These are phyloP conservation scores for Neoascia interrupta DNA, from an alignment of 2,888 invertebrate species.

Conservation along the genomic window DNA sequence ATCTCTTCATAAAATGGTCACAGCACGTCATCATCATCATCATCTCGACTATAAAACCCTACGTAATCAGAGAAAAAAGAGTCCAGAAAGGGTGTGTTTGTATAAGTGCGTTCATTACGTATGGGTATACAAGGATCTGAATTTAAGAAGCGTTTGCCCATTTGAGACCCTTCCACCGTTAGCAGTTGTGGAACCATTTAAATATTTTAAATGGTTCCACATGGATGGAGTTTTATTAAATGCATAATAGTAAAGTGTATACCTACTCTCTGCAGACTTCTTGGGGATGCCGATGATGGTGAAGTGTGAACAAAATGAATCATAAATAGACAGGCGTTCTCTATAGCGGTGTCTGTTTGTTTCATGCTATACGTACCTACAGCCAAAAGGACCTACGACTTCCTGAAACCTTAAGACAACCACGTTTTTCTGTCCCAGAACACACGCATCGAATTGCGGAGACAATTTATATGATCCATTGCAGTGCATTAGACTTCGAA, in stretches of 20 bases:
- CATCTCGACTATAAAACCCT: slow-evolving; percentile 49
- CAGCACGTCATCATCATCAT: slow-evolving; percentile 71
- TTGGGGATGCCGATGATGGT: not conserved
- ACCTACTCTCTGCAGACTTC: not conserved
- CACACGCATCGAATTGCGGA: not conserved
- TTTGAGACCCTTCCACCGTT: slow-evolving; percentile 30
- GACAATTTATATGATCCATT: slow-evolving; percentile 41
- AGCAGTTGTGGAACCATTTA: slow-evolving; percentile 48
- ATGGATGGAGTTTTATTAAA: slow-evolving; percentile 63
- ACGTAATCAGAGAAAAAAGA: slow-evolving; percentile 39
- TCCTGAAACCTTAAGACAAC: not conserved
- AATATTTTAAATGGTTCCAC: slow-evolving; percentile 67
- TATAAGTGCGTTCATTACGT: slow-evolving; percentile 4
- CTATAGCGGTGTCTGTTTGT: not conserved
- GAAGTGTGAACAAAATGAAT: slow-evolving; percentile 58
- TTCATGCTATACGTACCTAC: not conserved
- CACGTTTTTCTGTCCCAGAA: too few species aligned
- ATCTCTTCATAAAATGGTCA: slow-evolving; percentile 72
- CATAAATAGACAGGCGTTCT: slow-evolving; percentile 25
- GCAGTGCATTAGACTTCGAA: slow-evolving; percentile 41
- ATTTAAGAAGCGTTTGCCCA: slow-evolving; percentile 22
- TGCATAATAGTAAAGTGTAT: slow-evolving; percentile 9
- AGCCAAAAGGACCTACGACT: not conserved
- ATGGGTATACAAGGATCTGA: slow-evolving; percentile 7
- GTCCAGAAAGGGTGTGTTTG: slow-evolving; percentile 12